Conservation (phyloP, 2,888 invertebrate genomes). For the Tachystola acroxantha region DNA sequence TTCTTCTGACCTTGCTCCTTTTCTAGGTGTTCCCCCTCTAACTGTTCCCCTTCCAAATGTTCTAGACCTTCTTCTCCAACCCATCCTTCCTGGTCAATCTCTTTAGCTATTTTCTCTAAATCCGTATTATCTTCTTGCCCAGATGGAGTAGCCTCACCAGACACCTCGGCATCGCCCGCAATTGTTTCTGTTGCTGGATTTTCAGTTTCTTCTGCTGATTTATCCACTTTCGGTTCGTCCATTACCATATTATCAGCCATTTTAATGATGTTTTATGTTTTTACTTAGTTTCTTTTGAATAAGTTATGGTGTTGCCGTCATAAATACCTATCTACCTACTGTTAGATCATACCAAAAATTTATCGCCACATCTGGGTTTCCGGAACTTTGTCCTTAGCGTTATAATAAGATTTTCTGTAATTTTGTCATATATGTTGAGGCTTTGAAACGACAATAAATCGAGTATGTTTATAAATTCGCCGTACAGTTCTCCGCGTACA, state of each 20-base stretch:
- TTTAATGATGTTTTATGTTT: background rate
- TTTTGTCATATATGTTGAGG: conserved; percentile 50
- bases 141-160: conserved; percentile 18
- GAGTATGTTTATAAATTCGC: conserved; percentile 47
- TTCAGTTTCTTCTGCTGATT: background rate
- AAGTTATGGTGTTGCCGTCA: too few relatives aligned
- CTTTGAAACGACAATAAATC: conserved; percentile 48
- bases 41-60: conserved; percentile 13
- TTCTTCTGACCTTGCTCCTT: conserved; percentile 21
- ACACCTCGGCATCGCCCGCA: background rate
- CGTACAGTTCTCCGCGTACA: conserved; percentile 41
- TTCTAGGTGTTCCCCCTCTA: conserved; percentile 12
- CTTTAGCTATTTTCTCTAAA: conserved; percentile 1
- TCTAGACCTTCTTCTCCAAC: background rate
- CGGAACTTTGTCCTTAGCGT: conserved; percentile 44
- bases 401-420: conserved; percentile 52
- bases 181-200: background rate
- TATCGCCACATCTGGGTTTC: conserved; percentile 47
- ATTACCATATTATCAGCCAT: background rate
- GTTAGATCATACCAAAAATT: conserved; percentile 44
- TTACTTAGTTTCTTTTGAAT: too few relatives aligned
- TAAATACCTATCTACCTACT: too few relatives aligned
- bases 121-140: conserved; percentile 16
- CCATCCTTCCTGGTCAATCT: conserved; percentile 2
- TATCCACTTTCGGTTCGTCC: too few relatives aligned